These are phyloP conservation scores for Boloria euphrosyne DNA, from an alignment of 2,888 invertebrate genomes.

Conservation along the genomic window DNA sequence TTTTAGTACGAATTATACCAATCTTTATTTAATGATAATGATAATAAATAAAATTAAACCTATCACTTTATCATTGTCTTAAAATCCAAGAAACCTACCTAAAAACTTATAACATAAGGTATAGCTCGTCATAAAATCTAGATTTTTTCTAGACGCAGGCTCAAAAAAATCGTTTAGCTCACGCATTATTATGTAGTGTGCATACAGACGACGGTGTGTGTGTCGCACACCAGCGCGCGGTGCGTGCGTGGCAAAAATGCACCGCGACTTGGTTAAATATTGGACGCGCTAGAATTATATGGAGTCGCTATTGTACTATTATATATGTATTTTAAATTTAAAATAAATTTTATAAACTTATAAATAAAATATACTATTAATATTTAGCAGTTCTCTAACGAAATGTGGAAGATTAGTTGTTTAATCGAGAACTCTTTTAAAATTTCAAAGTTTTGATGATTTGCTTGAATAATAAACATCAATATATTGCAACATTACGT, in stretches of 20 bases:
- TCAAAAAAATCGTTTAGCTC: slow-evolving; percentile 42
- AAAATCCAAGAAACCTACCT: neutral
- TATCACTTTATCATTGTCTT: neutral
- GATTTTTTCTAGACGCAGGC: slow-evolving; percentile 34
- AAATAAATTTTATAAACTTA: too few species aligned
- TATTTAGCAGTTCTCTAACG: neutral
- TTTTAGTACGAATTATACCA: too few species aligned
- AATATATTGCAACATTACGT: too few species aligned
- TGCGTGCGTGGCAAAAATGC: slow-evolving; percentile 80
- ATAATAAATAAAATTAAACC: neutral
- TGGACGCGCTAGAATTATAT: slow-evolving; percentile 53
- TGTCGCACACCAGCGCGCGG: slow-evolving; percentile 55
- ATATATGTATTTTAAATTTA: neutral
- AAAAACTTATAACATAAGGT: slow-evolving; percentile 1
- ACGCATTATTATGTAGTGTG: slow-evolving; percentile 38
- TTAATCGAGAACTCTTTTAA: too few species aligned
- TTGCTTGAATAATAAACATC: too few species aligned
- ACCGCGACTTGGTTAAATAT: slow-evolving; percentile 79
- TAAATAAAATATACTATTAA: neutral
- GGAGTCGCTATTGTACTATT: slow-evolving; percentile 48
- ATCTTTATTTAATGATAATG: too few species aligned
- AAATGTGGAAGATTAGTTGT: neutral
- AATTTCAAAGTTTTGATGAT: too few species aligned
- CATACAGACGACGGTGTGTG: slow-evolving; percentile 59
- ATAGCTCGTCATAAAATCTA: neutral